These are phyloP conservation scores for Zaprionus obscuricornis DNA, from an alignment of 2,888 invertebrate genomes.

Conservation along the genomic window DNA sequence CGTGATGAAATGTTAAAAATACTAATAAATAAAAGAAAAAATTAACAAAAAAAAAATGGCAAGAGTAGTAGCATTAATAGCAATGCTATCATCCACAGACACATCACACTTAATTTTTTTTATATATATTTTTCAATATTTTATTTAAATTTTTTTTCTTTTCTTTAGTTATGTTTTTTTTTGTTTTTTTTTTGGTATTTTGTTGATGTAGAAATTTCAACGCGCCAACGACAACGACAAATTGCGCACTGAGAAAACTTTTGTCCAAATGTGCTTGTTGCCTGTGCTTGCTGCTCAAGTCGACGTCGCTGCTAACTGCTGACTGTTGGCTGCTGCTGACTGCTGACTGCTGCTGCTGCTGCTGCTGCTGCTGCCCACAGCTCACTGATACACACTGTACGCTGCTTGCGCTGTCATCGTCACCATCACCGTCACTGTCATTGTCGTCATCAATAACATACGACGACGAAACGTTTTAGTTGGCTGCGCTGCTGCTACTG, in stretches of 20 bases:
- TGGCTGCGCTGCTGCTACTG: background rate
- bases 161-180: background rate
- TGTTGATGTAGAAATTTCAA: constrained; percentile 27
- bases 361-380: constrained; percentile 4
- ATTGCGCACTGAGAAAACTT: constrained; percentile 64
- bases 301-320: constrained; percentile 15
- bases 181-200: constrained; percentile 1
- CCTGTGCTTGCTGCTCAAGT: constrained; percentile 6
- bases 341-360: constrained; percentile 25
- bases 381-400: no score
- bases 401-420: no score
- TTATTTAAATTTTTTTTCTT: no score
- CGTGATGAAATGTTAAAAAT: no score
- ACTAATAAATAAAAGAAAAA: no score
- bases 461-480: background rate
- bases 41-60: no score
- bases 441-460: constrained; percentile 11
- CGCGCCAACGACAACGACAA: constrained; percentile 68
- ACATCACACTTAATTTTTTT: constrained; percentile 3
- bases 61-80: no score
- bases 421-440: no score
- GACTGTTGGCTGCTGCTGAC: constrained; percentile 36
- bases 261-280: constrained; percentile 61
- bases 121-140: no score
- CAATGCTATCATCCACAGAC: no score